Evolutionary conservation across 2,797 vertebrate genomes (phyloP), one percentile per base, ranked within the genome.

Genomic region (Zenarchopterus dispar): DNA sequence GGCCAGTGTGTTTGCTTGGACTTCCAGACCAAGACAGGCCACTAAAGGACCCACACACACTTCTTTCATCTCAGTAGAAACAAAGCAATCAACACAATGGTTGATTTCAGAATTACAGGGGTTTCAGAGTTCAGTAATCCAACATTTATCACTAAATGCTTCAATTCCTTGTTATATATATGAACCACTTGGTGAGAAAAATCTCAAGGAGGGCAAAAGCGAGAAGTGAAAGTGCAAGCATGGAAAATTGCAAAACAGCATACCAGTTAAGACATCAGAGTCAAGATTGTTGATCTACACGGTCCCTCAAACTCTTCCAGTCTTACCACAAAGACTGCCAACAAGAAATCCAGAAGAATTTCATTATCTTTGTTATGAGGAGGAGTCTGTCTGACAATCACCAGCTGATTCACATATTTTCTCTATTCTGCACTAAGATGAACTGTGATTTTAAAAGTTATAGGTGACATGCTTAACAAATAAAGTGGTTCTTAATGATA

Each of bases 181-280:
- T 6, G 13, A 59, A 24, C 24, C 21, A 50, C 42, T 23, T 49
- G 41, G 42, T 33, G 22, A 62, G 52, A 62, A 54, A 59, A 77
- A 62, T 56, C 54, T 75, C 31, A 62, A 46, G 31, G 46, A 71
- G 36, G 31, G 23, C 58, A 44, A 68, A 78, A 88, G 73, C 46
- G 66, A 89, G 86, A 92, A 88, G 76, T 84, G 82, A 92, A 92
- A 91, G 75, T 58, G 57, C 61, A 49, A 5, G 42, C 64, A 75
- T 50, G 42, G 43, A 48, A 72, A 75, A 76, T 85, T 84, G 84
- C 79, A 75, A 82, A 78, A 82, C 36, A 73, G 52, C 6, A 16
- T 80, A 67, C 80, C 72, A 69, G 76, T 79, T 82, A 89, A 78
- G 62, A 57, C 61, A 69, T 19, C 75, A 86, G 82, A 87, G 84